A percentile compares a stretch with the other conserved stretches of the same genome.
Conservation (phyloP, 2,888 invertebrate genomes). For the Craniophora ligustri region DNA sequence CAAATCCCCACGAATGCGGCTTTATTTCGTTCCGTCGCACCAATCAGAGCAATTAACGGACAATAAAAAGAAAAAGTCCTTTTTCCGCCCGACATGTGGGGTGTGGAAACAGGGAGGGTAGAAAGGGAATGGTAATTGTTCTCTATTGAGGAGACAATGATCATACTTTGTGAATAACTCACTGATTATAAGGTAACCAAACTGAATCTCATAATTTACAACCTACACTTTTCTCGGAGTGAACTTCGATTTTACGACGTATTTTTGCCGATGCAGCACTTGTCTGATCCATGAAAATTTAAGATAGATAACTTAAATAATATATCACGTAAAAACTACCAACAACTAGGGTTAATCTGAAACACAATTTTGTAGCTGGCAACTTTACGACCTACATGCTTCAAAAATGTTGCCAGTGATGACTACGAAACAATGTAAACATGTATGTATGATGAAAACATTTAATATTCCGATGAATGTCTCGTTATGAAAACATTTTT, state of each 20-base stretch:
- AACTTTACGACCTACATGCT: constrained; percentile 10
- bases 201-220: constrained; percentile 4
- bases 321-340: neutral
- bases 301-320: neutral
- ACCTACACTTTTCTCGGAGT: neutral
- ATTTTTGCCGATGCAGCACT: neutral
- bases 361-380: constrained; percentile 8
- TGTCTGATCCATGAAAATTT: neutral
- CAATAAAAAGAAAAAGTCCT: constrained; percentile 73
- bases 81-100: constrained; percentile 58
- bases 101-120: constrained; percentile 51
- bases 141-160: constrained; percentile 60
- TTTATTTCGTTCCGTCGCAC: constrained; percentile 78
- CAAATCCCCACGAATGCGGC: constrained; percentile 74
- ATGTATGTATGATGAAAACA: constrained; percentile 13
- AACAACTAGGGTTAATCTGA: neutral
- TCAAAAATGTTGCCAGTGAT: constrained; percentile 8
- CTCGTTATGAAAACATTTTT: constrained; percentile 25
- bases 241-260: neutral
- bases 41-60: constrained; percentile 83
- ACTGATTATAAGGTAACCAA: constrained; percentile 47
- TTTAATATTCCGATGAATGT: constrained; percentile 24
- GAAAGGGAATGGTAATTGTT: constrained; percentile 68
- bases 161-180: constrained; percentile 56
- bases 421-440: constrained; percentile 1